A percentile compares a stretch with the other conserved stretches of the same genome.
These are phyloP conservation scores for Caenorhabditis sinica DNA, from an alignment of 2,888 invertebrate species.

Conservation along the genomic window DNA sequence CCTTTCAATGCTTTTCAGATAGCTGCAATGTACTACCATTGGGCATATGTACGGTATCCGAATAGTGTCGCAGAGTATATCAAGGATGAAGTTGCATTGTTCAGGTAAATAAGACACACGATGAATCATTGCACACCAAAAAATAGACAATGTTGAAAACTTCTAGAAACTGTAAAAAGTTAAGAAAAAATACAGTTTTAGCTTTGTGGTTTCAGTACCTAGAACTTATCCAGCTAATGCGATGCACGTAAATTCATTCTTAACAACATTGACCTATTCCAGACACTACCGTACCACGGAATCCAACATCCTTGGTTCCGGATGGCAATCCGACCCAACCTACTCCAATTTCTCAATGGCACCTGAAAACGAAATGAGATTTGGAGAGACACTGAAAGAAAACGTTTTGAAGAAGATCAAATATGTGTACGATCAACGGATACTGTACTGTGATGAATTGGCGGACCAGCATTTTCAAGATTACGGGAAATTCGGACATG, in stretches of 20 bases:
- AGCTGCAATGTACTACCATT: slow-evolving; percentile 55
- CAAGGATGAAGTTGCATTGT: slow-evolving; percentile 8
- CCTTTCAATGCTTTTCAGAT: no score
- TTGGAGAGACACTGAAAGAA: slow-evolving; percentile 14
- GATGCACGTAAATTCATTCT: no score
- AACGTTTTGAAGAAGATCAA: slow-evolving; percentile 34
- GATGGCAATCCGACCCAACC: not conserved
- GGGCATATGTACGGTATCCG: slow-evolving; percentile 46
- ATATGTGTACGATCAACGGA: slow-evolving; percentile 40
- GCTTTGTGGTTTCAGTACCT: no score
- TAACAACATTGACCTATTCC: not conserved
- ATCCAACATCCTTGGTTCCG: slow-evolving; percentile 2
- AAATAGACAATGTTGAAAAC: not conserved
- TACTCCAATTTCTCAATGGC: not conserved
- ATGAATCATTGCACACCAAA: not conserved
- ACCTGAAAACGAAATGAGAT: not conserved
- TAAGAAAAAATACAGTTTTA: not conserved
- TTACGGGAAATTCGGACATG: slow-evolving; percentile 43
- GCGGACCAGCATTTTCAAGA: slow-evolving; percentile 26
- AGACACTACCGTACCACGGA: slow-evolving; percentile 26
- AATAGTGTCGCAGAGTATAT: slow-evolving; percentile 7
- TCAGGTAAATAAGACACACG: not conserved
- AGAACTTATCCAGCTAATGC: no score
- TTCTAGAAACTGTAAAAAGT: not conserved
- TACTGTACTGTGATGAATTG: slow-evolving; percentile 38